Percentiles rank a stretch among this genome's conserved stretches.
These are phyloP conservation scores for Tetrapedia diversipes DNA, from an alignment of 2,888 invertebrate species.

Conservation along the genomic window DNA sequence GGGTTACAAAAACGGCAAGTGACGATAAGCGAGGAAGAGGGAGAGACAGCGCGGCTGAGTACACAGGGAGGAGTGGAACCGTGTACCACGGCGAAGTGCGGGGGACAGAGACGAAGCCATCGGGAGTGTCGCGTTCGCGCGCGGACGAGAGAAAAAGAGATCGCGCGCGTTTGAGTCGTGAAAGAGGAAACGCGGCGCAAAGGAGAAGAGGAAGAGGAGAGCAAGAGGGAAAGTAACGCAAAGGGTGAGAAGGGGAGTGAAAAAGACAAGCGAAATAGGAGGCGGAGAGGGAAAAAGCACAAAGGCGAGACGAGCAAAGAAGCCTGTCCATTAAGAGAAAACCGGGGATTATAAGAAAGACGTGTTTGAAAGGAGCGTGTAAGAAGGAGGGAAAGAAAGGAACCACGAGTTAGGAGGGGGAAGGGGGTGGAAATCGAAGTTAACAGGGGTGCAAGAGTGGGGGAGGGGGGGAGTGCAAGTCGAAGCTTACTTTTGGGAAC, in stretches of 20 bases:
- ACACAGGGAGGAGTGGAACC: not conserved
- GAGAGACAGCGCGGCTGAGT: conserved; percentile 16
- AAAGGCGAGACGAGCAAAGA: conserved; percentile 8
- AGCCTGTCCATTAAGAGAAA: conserved; percentile 19
- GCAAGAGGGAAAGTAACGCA: conserved; percentile 10
- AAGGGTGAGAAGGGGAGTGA: conserved; percentile 18
- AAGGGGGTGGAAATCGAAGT: conserved; percentile 31
- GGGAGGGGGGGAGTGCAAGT: not conserved
- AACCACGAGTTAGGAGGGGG: too few species aligned
- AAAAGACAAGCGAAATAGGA: conserved; percentile 31
- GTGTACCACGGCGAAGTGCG: not conserved
- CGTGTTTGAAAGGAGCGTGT: not conserved
- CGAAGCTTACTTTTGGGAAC: conserved; percentile 20
- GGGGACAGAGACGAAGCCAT: conserved; percentile 10
- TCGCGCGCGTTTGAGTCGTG: conserved; percentile 22
- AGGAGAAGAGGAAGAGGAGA: not conserved
- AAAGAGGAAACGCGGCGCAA: conserved; percentile 6
- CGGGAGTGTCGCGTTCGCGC: conserved; percentile 28
- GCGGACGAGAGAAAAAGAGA: conserved; percentile 18
- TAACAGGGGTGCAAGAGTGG: too few species aligned
- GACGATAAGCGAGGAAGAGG: conserved; percentile 43
- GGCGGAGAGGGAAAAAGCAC: conserved; percentile 20
- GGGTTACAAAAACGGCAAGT: conserved; percentile 39
- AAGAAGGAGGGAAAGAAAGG: not conserved
- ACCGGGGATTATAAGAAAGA: not conserved